Evolutionary conservation across 2,797 vertebrate genomes (phyloP), one percentile per base, ranked within the genome.

Genomic region (Melopsittacus undulatus): DNA sequence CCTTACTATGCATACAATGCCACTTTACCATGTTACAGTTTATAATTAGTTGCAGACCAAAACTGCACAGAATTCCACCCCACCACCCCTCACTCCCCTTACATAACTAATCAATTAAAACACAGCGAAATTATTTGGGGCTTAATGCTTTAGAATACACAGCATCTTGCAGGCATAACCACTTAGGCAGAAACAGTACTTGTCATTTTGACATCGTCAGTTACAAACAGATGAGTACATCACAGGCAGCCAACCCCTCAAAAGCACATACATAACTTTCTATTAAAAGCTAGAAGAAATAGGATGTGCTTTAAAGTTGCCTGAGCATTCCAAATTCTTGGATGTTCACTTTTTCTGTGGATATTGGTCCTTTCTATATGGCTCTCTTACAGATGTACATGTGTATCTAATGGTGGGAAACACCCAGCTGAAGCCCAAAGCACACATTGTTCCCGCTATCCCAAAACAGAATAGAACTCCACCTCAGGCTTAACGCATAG

Each of bases 391-490:
- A 99, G 98, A 98, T 92, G 98, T 98, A 51, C 98, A 98, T 63
- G 98, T 98, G 75, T 98, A 98, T 96, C 97, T 99, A 87, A 98
- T 98, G 70, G 94, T 98, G 94, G 98, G 98, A 94, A 97, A 98
- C 74, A 97, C 97, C 1, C 98, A 98, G 96, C 96, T 99, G 91
- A 97, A 98, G 52, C 98, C 98, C 3, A 98, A 98, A 61, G 97
- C 98, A 66, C 98, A 98, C 76, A 91, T 96, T 3, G 98, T 98
- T 80, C 98, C 98, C 9, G 98, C 99, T 87, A 98, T 98, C 91
- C 98, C 98, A 90, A 98, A 98, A 43, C 98, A 98, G 96, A 98
- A 97, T 94, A 98, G 98, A 96, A 98, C 97, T 48, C 97, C 98
- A 66, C 97, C 82, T 54, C 98, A 30, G 49, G 95, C 34, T 38